These are phyloP conservation scores for Mesembrinibis cayennensis DNA, from an alignment of 2,113 vertebrate genomes.

Conservation along the genomic window DNA sequence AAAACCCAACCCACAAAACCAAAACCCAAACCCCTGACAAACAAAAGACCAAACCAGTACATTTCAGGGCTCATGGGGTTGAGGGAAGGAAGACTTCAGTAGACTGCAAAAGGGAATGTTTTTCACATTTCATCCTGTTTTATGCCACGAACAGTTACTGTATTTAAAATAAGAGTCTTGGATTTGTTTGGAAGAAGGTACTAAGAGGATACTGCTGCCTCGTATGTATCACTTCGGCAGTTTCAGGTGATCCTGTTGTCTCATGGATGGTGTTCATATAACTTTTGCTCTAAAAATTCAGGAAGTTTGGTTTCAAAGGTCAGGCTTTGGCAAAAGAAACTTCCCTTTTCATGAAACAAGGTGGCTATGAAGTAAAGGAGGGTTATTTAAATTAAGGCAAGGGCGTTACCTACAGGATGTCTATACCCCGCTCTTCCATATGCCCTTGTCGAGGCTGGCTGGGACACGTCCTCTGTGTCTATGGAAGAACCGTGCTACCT, in stretches of 20 bases:
- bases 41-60: slow-evolving; percentile 4
- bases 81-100: background rate
- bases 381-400: background rate
- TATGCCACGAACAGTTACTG: background rate
- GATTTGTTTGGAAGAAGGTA: background rate
- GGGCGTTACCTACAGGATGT: background rate
- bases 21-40: background rate
- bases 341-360: background rate
- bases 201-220: background rate
- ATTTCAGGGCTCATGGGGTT: background rate
- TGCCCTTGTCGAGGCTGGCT: fast-evolving
- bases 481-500: background rate
- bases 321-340: background rate
- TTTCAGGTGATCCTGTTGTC: background rate
- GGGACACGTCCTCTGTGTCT: background rate
- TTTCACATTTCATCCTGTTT: background rate
- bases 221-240: background rate
- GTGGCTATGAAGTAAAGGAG: background rate
- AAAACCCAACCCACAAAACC: background rate
- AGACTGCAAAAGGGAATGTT: background rate
- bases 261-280: background rate
- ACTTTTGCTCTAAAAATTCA: background rate
- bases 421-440: background rate
- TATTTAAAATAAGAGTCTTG: background rate
- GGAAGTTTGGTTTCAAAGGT: background rate